Evolutionary conservation across 30 jellyfish, hydroid and myxozoan genomes (phyloP).

Genomic region (Hydractinia echinata): DNA sequence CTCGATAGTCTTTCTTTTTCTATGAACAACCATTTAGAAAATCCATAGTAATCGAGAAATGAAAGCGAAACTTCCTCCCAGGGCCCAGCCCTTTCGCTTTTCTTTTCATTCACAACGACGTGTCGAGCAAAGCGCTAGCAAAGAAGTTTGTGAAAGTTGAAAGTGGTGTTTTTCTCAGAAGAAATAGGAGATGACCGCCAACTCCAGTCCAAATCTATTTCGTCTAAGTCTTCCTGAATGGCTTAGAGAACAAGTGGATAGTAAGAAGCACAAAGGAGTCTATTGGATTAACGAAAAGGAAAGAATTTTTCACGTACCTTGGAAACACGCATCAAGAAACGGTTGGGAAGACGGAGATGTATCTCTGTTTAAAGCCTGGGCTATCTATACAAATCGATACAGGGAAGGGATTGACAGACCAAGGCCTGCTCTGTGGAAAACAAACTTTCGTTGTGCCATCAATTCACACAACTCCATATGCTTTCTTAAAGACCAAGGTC

Average conservation of each 20-base stretch:
- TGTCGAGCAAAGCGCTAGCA: not conserved
- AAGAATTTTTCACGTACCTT: constrained; percentile 33
- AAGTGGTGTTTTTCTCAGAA: not conserved
- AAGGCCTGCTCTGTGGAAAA: constrained; percentile 40
- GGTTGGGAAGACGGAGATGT: constrained; percentile 49
- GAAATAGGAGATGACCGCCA: constrained; percentile 14
- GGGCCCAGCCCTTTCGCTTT: constrained; percentile 37
- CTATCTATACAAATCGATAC: constrained; percentile 40
- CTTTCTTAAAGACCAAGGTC: constrained; percentile 32
- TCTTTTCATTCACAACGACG: constrained; percentile 27
- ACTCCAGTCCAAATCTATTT: constrained; percentile 37
- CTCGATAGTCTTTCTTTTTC: not conserved
- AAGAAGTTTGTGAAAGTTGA: not conserved
- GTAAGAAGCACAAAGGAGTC: constrained; percentile 47
- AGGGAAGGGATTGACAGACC: constrained; percentile 25
- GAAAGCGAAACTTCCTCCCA: constrained; percentile 41
- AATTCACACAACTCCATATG: constrained; percentile 34
- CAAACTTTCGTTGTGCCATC: constrained; percentile 47
- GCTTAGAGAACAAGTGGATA: constrained; percentile 37
- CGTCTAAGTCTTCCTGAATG: constrained; percentile 40
- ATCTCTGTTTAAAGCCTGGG: constrained; percentile 49
- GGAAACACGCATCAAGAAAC: constrained; percentile 51
- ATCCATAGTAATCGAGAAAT: not conserved
- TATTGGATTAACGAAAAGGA: constrained; percentile 33
- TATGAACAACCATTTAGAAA: not conserved